Percentiles rank a stretch among this genome's conserved stretches.
Conservation (phyloP, 2,113 vertebrate species). For the Ranitomeya imitator region DNA sequence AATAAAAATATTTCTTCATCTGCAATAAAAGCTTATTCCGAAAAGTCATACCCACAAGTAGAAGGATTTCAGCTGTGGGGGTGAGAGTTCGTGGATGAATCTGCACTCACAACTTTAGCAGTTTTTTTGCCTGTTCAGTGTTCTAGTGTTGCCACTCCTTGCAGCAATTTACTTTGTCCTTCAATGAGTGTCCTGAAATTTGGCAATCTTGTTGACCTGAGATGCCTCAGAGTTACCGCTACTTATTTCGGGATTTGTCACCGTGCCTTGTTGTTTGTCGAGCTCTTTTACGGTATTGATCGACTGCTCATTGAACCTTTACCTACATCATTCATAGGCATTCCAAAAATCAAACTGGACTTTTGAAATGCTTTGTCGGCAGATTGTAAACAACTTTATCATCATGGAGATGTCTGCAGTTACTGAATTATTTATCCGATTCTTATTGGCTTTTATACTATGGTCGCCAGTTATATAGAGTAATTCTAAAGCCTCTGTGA, state of each 20-base stretch:
- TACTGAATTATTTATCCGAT: background rate
- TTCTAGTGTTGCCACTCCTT: too few species aligned
- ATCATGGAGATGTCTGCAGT: background rate
- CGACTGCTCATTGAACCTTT: background rate
- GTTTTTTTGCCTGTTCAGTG: too few species aligned
- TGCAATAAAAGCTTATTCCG: too few species aligned
- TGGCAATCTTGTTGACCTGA: background rate
- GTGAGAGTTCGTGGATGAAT: too few species aligned
- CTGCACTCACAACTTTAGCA: too few species aligned
- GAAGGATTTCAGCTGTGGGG: too few species aligned
- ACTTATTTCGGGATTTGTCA: slow-evolving; percentile 1
- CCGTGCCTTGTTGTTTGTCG: background rate
- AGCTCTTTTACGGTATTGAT: background rate
- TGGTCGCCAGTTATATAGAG: too few species aligned
- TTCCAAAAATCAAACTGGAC: background rate
- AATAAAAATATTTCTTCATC: too few species aligned
- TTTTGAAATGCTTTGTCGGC: background rate
- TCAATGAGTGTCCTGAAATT: too few species aligned
- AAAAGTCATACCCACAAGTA: too few species aligned
- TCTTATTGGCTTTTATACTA: background rate
- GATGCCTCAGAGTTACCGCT: background rate
- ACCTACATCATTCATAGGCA: background rate
- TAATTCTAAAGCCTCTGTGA: background rate
- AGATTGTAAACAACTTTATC: background rate
- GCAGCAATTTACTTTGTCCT: too few species aligned